Evolutionary conservation across 2,113 vertebrate genomes (phyloP).

Genomic region (Pteronura brasiliensis): DNA sequence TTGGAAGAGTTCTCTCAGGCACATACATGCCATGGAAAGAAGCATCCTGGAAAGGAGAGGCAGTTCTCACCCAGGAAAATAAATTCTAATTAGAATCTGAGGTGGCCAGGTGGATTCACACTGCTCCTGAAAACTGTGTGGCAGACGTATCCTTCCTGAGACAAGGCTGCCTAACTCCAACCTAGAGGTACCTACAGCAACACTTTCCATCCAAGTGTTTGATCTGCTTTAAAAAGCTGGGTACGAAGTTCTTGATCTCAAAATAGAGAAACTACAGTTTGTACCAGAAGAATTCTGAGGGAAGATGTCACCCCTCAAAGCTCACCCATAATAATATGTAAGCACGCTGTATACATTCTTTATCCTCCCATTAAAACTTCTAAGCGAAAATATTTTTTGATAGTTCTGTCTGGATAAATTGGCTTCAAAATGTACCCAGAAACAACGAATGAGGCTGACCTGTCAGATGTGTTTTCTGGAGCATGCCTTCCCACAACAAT

Average conservation of each 20-base stretch:
- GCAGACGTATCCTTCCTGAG: not conserved
- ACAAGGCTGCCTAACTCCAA: not conserved
- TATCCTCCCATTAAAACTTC: not conserved
- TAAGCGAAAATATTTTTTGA: not conserved
- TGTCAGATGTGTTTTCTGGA: not conserved
- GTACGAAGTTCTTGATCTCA: not conserved
- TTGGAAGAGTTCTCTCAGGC: not conserved
- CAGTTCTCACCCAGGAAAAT: not conserved
- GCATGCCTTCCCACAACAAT: not conserved
- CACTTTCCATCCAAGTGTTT: not conserved
- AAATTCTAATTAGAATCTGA: not conserved
- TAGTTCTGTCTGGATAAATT: not conserved
- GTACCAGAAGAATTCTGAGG: not conserved
- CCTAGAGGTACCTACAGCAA: no score
- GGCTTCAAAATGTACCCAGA: not conserved
- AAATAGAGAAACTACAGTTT: not conserved
- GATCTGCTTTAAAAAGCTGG: not conserved
- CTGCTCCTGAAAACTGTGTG: not conserved
- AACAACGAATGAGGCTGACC: fast-evolving
- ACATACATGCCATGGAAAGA: not conserved
- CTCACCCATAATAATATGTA: not conserved
- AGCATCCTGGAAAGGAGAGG: not conserved
- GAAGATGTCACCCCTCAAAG: not conserved
- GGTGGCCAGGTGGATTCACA: not conserved
- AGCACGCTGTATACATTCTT: not conserved